Conservation (phyloP, 1,140 invertebrate genomes). For the Trachymyrmex septentrionalis region DNA sequence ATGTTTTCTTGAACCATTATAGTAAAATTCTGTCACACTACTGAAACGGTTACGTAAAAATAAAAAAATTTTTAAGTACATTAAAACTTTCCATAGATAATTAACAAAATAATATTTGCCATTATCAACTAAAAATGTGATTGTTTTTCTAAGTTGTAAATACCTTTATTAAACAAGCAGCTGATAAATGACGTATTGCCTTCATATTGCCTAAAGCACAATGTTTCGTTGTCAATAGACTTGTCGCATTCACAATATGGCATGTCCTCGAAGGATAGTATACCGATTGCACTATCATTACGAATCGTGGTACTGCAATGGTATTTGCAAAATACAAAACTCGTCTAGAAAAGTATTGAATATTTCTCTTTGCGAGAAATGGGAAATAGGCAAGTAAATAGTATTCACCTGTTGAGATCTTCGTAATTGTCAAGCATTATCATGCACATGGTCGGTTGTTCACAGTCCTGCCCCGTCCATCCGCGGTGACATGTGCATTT, state of each 20-base stretch:
- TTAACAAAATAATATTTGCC: background rate
- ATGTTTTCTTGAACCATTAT: background rate
- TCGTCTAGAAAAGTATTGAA: background rate
- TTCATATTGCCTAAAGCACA: constrained; percentile 42
- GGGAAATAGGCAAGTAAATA: background rate
- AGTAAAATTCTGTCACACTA: background rate
- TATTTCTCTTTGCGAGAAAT: background rate
- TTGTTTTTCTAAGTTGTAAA: background rate
- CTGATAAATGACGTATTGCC: background rate
- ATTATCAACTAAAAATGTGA: background rate
- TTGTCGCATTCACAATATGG: constrained; percentile 38
- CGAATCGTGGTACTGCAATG: constrained; percentile 36
- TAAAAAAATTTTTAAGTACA: background rate
- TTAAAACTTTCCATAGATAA: background rate
- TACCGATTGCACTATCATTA: constrained; percentile 26
- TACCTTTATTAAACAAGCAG: constrained; percentile 71
- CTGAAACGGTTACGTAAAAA: background rate
- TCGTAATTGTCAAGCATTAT: background rate
- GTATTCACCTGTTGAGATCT: constrained; percentile 38
- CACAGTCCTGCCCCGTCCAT: constrained; percentile 72
- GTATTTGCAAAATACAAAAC: background rate
- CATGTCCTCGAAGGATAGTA: background rate
- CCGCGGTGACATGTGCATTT: constrained; percentile 69
- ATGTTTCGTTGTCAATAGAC: background rate
- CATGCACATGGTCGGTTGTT: constrained; percentile 53